Conservation (phyloP, 1,140 invertebrate species). For the Macrotrachela quadricornifera region DNA sequence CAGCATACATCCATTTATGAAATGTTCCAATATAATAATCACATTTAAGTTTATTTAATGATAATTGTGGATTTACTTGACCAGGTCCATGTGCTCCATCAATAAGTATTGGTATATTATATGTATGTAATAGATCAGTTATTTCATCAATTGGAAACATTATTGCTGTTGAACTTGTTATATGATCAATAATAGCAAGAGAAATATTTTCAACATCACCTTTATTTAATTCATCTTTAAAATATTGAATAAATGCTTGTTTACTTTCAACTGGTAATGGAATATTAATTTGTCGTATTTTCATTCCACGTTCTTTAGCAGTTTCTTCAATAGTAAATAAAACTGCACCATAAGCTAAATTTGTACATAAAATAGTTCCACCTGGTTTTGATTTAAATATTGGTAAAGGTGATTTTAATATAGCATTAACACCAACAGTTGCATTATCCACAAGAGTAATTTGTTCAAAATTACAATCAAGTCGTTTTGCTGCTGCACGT, state of each 20-base stretch:
- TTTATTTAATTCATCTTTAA: too few relatives aligned
- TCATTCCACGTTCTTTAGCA: neutral
- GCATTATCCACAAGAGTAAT: neutral
- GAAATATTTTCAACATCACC: neutral
- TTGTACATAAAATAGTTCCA: neutral
- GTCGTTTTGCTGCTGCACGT: neutral
- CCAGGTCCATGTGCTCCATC: slow-evolving; percentile 1
- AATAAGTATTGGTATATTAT: neutral
- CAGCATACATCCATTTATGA: slow-evolving; percentile 5
- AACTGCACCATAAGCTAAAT: neutral
- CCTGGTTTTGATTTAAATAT: neutral
- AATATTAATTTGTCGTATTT: neutral
- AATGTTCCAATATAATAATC: slow-evolving; percentile 6
- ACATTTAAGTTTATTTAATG: neutral
- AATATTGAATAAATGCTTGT: neutral
- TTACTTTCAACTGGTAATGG: neutral
- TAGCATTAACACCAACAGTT: neutral
- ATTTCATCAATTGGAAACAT: slow-evolving; percentile 1
- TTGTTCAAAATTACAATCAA: neutral
- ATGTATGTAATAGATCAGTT: neutral
- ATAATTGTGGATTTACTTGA: neutral
- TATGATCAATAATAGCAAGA: slow-evolving; percentile 3
- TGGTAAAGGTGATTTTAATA: neutral
- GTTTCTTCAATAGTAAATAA: neutral
- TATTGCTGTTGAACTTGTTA: neutral